Evolutionary conservation across 30 jellyfish, hydroid and myxozoan genomes (phyloP).

Genomic region (Nemopilema nomurai): DNA sequence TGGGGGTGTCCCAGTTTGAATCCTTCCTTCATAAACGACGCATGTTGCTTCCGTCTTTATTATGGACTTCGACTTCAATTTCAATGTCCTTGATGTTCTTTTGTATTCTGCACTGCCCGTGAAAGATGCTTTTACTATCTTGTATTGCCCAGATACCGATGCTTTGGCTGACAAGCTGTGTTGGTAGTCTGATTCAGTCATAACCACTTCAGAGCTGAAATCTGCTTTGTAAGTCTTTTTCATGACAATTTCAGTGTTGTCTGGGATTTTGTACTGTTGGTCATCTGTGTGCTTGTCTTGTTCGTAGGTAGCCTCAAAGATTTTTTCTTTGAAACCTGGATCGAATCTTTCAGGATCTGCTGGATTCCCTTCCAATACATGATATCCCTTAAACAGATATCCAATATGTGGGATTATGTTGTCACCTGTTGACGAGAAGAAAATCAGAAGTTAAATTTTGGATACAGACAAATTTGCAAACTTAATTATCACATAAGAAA

Average conservation of each 20-base stretch:
- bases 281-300: too few relatives aligned
- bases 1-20: conserved; percentile 46
- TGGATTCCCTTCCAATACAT: too few relatives aligned
- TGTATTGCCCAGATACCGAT: conserved; percentile 8
- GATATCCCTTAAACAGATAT: too few relatives aligned
- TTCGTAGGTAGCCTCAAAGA: too few relatives aligned
- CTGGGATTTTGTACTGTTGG: conserved; percentile 17
- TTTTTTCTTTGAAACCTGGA: too few relatives aligned
- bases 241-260: conserved; percentile 6
- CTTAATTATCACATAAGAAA: too few relatives aligned
- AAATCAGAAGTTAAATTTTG: too few relatives aligned
- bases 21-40: conserved; percentile 26
- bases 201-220: conserved; percentile 27
- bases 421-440: too few relatives aligned
- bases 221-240: conserved; percentile 16
- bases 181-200: conserved; percentile 37
- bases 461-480: too few relatives aligned
- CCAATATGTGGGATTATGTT: too few relatives aligned
- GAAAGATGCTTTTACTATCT: conserved; percentile 38
- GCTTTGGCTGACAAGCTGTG: conserved; percentile 32
- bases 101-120: conserved; percentile 63
- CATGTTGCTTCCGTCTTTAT: conserved; percentile 48
- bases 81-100: conserved; percentile 7
- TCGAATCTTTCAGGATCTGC: too few relatives aligned
- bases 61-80: conserved; percentile 19